Evolutionary conservation across 2,888 invertebrate species (phyloP), one percentile per base, ranked within the genome.

Genomic region (Tachina grossa): DNA sequence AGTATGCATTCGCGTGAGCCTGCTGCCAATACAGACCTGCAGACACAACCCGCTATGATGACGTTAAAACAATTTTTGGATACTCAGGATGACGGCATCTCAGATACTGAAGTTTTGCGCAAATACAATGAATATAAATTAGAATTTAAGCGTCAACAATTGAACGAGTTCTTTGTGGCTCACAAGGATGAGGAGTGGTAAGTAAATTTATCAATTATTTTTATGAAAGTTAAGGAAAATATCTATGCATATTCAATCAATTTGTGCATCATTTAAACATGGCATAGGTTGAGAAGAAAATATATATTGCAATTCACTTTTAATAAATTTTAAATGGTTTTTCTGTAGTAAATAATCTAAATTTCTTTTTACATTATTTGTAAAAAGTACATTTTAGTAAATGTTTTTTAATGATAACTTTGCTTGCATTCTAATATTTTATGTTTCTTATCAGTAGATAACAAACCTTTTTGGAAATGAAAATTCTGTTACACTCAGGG

Each of bases 171-270:
- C 94, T 99, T 99, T 94, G 96, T 99, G 89, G 97, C 97, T 63
- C 99, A 99, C 94, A 99, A 99, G 93, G 99, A 99, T 91, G 99
- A 99, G 93, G 99, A 99, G 96, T 99, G 99, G 99, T 99, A 95
- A 94, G 97, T 53, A 22, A 19, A 19, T 43, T 45, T 13, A 14
- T 14, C 51, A 53, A 63, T 47, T 69, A 45, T 22, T 51, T 53
- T 2, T 49, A 39, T 10, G 31, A 13, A 31, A 57, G 39, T 11
- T 19, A 74, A 63, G 47, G 31, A 31, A 51, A 74, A 72, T 41
- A 22, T n/a, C n/a, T n/a, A n/a, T n/a, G n/a, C n/a, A n/a, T 51
- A 9, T 41, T 22, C 13, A 41, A 31, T 11, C 10, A 45, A n/a
- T 63, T 55, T 31, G 1, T 57, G 4, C 43, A 49, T 78, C 41